phyloP scores from a whole-genome alignment of 2,888 invertebrate genomes.

The Papilio protenor region DNA sequence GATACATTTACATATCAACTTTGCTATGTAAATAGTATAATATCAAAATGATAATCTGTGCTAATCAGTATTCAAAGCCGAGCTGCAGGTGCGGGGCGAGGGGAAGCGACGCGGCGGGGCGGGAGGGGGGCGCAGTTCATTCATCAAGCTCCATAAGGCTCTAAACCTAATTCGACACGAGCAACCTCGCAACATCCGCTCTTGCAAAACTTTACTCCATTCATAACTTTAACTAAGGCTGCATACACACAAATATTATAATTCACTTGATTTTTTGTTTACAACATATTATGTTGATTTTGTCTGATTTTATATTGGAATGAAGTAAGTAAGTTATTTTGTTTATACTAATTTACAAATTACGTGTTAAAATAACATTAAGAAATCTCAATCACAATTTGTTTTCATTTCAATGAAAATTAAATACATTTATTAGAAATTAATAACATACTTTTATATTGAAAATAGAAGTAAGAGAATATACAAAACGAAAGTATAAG shows the following conservation, averaged over 20 bases:
- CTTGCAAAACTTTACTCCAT: constrained; percentile 84
- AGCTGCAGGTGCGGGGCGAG: constrained; percentile 50
- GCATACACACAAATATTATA: constrained; percentile 57
- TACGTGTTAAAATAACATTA: background rate
- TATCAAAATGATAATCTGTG: constrained; percentile 6
- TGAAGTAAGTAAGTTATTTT: background rate
- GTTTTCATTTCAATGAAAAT: no score
- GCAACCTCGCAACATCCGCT: constrained; percentile 84
- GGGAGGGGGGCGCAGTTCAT: constrained; percentile 67
- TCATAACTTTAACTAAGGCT: constrained; percentile 75
- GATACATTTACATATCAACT: background rate
- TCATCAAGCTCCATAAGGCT: constrained; percentile 83
- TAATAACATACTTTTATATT: no score
- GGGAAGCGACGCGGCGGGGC: constrained; percentile 49
- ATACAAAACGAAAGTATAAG: background rate
- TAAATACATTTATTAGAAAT: no score
- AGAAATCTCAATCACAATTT: no score
- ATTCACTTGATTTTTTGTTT: no score
- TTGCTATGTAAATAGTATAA: background rate
- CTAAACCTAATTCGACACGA: constrained; percentile 83
- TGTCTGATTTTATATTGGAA: no score
- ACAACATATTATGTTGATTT: no score
- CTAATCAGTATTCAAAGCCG: constrained; percentile 28
- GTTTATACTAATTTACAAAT: background rate
- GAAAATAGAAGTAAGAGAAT: no score